A percentile compares a stretch with the other conserved stretches of the same genome.
Conservation (phyloP, 2,888 invertebrate species). For the Apotomis betuletana region DNA sequence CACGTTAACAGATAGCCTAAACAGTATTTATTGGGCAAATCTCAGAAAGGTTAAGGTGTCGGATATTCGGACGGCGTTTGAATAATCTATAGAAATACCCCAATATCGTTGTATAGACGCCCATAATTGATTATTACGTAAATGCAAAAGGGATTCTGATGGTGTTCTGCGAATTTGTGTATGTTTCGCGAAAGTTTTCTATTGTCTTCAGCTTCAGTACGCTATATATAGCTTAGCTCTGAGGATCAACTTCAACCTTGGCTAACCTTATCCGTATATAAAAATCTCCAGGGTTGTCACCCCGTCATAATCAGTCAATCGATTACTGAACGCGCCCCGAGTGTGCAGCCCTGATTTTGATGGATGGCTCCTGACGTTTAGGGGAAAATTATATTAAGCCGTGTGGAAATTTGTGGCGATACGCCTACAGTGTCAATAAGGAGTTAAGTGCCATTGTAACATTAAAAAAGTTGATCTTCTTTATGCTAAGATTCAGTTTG, state of each 20-base stretch:
- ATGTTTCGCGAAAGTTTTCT: not conserved
- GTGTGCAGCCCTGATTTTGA: constrained; percentile 38
- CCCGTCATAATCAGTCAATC: constrained; percentile 38
- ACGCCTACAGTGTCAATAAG: not conserved
- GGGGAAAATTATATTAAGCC: constrained; percentile 38
- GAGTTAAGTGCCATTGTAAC: not conserved
- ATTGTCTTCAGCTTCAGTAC: too few relatives aligned
- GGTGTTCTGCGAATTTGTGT: not conserved
- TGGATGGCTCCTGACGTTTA: constrained; percentile 36
- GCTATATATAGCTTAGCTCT: not conserved
- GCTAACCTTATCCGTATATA: constrained; percentile 18
- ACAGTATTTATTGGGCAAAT: constrained; percentile 45
- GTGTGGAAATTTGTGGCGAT: constrained; percentile 28
- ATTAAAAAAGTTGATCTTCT: not conserved
- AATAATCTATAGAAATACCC: constrained; percentile 31
- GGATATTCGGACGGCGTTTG: constrained; percentile 29
- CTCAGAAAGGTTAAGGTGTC: constrained; percentile 37
- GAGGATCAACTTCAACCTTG: not conserved
- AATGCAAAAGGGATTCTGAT: not conserved
- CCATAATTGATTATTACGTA: constrained; percentile 31
- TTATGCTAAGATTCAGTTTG: not conserved
- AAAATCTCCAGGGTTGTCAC: constrained; percentile 32
- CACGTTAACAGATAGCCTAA: constrained; percentile 43
- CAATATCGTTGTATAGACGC: constrained; percentile 5
- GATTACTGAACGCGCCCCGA: constrained; percentile 28